Base-by-base conservation (phyloP, 2,113 vertebrate species). In the Okapia johnstoni region DNA sequence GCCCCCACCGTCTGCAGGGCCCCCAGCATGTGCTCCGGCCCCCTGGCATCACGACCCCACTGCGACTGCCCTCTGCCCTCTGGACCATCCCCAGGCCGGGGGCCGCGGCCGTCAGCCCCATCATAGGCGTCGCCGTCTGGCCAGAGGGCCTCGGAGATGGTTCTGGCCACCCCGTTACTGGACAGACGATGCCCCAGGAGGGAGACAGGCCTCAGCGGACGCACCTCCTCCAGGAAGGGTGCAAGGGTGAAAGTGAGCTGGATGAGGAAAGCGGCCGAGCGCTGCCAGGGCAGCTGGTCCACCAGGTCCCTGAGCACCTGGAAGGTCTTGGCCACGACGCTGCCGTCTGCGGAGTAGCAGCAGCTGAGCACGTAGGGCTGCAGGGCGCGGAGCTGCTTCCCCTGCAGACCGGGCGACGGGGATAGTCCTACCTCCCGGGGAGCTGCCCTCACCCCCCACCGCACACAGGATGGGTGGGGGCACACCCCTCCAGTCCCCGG, bases 161-260 rank as follows among this genome's bases (percentile, higher is more conserved):
- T 19, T 28, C 73, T 6, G 4, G 48, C 21, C 2, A 2, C 23
- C 15, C 21, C 5, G 33, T 52, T 5, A 1, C 11, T 5, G 16
- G 26, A n/a, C 13, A 50, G 77, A 46, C 0, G 7, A 63, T 1
- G 2, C 36, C 2, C 9, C 46, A 55, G 52, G 6, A 23, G 76
- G 43, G 54, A 43, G 16, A 4, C 0, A 21, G 16, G 8, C 58
- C 6, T 1, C 4, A 0, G 40, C 6, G n/a, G 19, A 0, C 60
- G 60, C 28, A 98, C 98, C 97, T 94, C 95, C 63, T 98, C 97
- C 1, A 98, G 96, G 93, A 97, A 97, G 55, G 93, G 58, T 11
- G 0, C 10, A 4, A 98, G 63, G 0, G 5, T 85, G 94, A 98
- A 97, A 28, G 77, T 0, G 9, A 98, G 88, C 63, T 97, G 95